phyloP scores from a whole-genome alignment of 2,797 vertebrate species.

The Acestrorhynchus altus region DNA sequence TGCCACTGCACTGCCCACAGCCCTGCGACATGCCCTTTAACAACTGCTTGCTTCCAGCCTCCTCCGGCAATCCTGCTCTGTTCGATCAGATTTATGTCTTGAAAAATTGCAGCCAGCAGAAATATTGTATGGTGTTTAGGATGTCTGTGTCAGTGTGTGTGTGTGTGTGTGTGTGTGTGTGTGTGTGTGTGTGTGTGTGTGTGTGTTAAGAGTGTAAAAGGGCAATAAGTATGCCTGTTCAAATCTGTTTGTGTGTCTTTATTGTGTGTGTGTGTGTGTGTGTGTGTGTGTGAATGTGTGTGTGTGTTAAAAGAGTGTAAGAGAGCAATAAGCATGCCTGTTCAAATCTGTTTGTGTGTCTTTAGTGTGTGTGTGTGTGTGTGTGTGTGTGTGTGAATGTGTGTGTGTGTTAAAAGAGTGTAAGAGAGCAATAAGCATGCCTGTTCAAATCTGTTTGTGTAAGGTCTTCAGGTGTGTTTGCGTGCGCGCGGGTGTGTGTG shows the following conservation, averaged over 20 bases:
- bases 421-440: too few relatives aligned
- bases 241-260: slow-evolving; percentile 1
- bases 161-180: slow-evolving; percentile 4
- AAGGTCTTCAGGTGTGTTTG: too few relatives aligned
- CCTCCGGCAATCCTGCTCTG: slow-evolving; percentile 37
- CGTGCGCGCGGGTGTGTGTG: neutral
- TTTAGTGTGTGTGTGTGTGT: too few relatives aligned
- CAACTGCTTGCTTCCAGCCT: slow-evolving; percentile 30
- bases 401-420: too few relatives aligned
- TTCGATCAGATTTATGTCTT: slow-evolving; percentile 30
- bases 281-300: slow-evolving; percentile 6
- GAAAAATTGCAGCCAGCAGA: neutral
- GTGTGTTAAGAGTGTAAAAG: neutral
- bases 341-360: too few relatives aligned
- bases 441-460: neutral
- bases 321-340: too few relatives aligned
- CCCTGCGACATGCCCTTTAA: slow-evolving; percentile 34
- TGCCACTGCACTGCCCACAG: slow-evolving; percentile 32
- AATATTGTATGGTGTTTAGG: slow-evolving; percentile 23
- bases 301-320: too few relatives aligned
- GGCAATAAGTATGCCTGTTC: neutral
- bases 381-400: too few relatives aligned
- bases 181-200: slow-evolving; percentile 10
- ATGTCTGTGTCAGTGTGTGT: slow-evolving; percentile 16
- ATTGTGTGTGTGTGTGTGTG: neutral